A percentile compares a stretch with the other conserved stretches of the same genome.
These are phyloP conservation scores for Macaca fascicularis DNA, from an alignment of 2,113 vertebrate genomes.

Conservation along the genomic window T2T-MFA8v1.1 NC_088378.1:148781001-148781500, in stretches of 20 bases:
- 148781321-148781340: background rate
- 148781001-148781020: background rate
- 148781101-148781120: slow-evolving; percentile 3
- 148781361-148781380: background rate
- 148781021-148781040: background rate
- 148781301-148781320: no score
- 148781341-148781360: background rate
- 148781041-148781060: background rate
- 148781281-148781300: no score
- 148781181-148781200: no score
- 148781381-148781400: background rate
- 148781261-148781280: no score
- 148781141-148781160: no score
- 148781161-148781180: no score
- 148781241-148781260: no score
- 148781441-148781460: background rate
- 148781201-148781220: no score
- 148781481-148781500: slow-evolving; percentile 50
- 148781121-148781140: no score
- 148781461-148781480: slow-evolving; percentile 49
- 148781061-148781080: background rate
- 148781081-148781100: slow-evolving; percentile 4
- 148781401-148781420: background rate
- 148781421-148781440: background rate
- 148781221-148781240: no score